Evolutionary conservation across 2,888 invertebrate species (phyloP).

Genomic region (Drosophila acutilabella): DNA sequence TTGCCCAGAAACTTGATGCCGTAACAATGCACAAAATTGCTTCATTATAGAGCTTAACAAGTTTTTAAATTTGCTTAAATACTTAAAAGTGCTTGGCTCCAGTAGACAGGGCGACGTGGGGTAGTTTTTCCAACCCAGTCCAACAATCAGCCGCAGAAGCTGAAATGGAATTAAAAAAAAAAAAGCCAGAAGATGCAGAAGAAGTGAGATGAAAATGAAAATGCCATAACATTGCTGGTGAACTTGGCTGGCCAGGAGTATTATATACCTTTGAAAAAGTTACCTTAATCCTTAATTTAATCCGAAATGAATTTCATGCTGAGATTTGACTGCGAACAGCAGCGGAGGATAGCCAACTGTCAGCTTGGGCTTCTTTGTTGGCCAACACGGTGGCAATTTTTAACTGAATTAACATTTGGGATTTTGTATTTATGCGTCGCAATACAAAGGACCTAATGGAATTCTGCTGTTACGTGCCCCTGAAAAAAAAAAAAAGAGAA

Average conservation of each 20-base stretch:
- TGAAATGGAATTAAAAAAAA: constrained; percentile 33
- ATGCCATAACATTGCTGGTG: constrained; percentile 25
- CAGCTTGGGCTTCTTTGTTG: constrained; percentile 12
- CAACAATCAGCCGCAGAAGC: constrained; percentile 22
- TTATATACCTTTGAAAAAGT: constrained; percentile 59
- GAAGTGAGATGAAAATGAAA: background rate
- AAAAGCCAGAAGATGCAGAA: background rate
- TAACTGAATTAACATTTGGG: constrained; percentile 57
- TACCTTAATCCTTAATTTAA: constrained; percentile 74
- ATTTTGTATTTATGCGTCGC: constrained; percentile 41
- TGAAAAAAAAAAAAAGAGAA: background rate
- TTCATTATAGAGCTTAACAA: constrained; percentile 75
- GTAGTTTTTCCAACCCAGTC: constrained; percentile 11
- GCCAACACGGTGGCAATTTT: constrained; percentile 36
- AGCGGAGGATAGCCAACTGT: constrained; percentile 18
- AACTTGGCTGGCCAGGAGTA: constrained; percentile 17
- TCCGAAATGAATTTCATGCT: constrained; percentile 75
- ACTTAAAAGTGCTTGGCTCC: constrained; percentile 53
- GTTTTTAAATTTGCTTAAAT: constrained; percentile 79
- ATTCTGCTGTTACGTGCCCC: constrained; percentile 35
- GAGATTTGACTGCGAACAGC: constrained; percentile 58
- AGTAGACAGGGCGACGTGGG: constrained; percentile 11
- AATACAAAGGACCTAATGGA: constrained; percentile 51
- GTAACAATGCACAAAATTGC: constrained; percentile 54
- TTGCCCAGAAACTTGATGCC: constrained; percentile 29